Percentiles rank a stretch among this genome's conserved stretches.
Conservation (phyloP, 2,797 vertebrate genomes). For the Hirundo rustica region DNA sequence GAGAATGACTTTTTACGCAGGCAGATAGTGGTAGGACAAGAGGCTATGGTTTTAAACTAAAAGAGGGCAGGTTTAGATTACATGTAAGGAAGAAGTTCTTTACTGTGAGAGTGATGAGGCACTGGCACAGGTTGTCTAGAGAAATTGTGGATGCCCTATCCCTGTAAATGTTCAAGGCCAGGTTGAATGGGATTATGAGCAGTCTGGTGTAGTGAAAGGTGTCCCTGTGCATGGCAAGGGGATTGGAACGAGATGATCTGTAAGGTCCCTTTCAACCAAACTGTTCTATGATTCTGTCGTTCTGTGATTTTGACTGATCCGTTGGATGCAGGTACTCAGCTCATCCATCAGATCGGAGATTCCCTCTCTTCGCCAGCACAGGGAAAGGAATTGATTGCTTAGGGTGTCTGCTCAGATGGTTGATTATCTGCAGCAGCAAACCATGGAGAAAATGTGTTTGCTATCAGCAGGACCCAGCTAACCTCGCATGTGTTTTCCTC, state of each 20-base stretch:
- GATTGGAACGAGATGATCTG: background rate
- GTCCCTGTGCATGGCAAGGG: background rate
- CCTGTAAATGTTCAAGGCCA: background rate
- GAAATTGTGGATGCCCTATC: background rate
- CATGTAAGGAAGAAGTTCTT: background rate
- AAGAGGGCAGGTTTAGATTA: background rate
- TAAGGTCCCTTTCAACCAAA: background rate
- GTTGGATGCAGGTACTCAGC: background rate
- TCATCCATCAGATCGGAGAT: background rate
- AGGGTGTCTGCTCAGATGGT: background rate
- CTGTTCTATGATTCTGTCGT: background rate
- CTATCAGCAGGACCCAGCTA: background rate
- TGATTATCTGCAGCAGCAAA: background rate
- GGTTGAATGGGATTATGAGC: background rate
- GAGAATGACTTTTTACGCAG: background rate
- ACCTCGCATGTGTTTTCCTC: fast-evolving
- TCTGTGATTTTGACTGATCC: background rate
- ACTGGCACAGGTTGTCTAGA: background rate
- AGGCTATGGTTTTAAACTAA: background rate
- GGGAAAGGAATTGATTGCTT: background rate
- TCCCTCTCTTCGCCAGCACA: fast-evolving
- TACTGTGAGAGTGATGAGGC: background rate
- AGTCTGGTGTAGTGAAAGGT: background rate
- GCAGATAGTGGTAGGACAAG: background rate
- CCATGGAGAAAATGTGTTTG: background rate